Evolutionary conservation across 1,140 invertebrate genomes (phyloP).

Genomic region (Pygmarrhopalites habei): DNA sequence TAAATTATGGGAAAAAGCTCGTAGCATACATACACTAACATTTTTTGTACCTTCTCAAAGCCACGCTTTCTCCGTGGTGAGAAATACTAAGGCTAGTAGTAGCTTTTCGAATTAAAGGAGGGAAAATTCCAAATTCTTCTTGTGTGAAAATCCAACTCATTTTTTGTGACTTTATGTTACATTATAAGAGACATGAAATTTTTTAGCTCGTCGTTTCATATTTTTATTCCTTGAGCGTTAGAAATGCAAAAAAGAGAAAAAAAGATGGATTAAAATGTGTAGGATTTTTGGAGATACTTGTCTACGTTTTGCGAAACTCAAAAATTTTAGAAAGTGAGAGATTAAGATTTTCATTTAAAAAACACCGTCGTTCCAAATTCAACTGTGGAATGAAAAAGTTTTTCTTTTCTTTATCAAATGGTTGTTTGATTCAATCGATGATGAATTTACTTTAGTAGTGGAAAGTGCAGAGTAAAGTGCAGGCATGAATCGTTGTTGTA

Average conservation of each 20-base stretch:
- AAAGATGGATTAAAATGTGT: neutral
- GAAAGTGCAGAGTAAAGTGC: neutral
- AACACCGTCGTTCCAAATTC: neutral
- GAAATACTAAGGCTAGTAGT: neutral
- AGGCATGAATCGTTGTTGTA: neutral
- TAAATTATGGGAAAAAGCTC: neutral
- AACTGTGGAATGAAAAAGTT: no score
- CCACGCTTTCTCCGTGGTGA: neutral
- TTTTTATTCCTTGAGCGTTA: no score
- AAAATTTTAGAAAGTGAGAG: neutral
- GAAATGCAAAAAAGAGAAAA: neutral
- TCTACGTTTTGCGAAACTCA: neutral
- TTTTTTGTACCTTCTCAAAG: neutral
- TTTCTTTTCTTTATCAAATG: conserved; percentile 7
- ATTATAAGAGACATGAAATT: no score
- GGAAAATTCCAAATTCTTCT: no score
- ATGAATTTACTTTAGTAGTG: neutral
- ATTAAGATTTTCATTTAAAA: neutral
- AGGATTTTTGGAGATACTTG: neutral
- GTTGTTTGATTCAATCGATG: conserved; percentile 8
- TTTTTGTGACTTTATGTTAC: no score
- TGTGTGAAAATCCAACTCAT: no score
- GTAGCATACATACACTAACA: neutral
- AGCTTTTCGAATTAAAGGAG: no score
- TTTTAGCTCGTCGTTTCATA: no score